Evolutionary conservation across 2,797 vertebrate species (phyloP).

Genomic region (Sphenopsis melanotis): DNA sequence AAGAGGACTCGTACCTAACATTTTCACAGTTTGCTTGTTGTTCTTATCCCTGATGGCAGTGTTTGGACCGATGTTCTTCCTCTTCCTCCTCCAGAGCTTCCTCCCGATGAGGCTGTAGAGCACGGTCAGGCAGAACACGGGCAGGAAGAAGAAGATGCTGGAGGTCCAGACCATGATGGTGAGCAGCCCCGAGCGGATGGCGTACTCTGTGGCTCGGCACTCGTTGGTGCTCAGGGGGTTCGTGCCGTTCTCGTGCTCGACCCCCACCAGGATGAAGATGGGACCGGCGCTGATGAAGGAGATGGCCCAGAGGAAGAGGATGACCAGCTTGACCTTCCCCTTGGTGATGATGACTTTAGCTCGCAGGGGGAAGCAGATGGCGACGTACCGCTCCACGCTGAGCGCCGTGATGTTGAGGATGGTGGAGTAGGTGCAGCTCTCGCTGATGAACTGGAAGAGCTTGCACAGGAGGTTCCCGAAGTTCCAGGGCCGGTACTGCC

Average conservation of each 20-base stretch:
- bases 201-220: constrained; percentile 92
- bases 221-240: constrained; percentile 87
- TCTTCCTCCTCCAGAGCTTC: constrained; percentile 88
- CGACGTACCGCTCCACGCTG: constrained; percentile 94
- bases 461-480: constrained; percentile 92
- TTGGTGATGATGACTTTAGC: constrained; percentile 95
- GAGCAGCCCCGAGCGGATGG: constrained; percentile 91
- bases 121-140: constrained; percentile 93
- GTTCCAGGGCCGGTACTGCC: constrained; percentile 95
- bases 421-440: constrained; percentile 95
- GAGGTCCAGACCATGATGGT: constrained; percentile 96
- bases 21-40: constrained; percentile 95
- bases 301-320: constrained; percentile 89
- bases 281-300: constrained; percentile 90
- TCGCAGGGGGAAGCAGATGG: constrained; percentile 92
- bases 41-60: constrained; percentile 86
- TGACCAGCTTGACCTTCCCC: constrained; percentile 87
- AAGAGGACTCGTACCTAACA: constrained; percentile 83
- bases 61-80: constrained; percentile 81
- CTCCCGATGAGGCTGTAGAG: constrained; percentile 96
- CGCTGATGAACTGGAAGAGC: constrained; percentile 95
- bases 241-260: constrained; percentile 83
- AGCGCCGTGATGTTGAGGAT: constrained; percentile 97
- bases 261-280: constrained; percentile 94
- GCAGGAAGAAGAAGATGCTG: constrained; percentile 94